Evolutionary conservation across 2,113 vertebrate species (phyloP), one percentile per base, ranked within the genome.

Genomic region (Thalassoma bifasciatum): DNA sequence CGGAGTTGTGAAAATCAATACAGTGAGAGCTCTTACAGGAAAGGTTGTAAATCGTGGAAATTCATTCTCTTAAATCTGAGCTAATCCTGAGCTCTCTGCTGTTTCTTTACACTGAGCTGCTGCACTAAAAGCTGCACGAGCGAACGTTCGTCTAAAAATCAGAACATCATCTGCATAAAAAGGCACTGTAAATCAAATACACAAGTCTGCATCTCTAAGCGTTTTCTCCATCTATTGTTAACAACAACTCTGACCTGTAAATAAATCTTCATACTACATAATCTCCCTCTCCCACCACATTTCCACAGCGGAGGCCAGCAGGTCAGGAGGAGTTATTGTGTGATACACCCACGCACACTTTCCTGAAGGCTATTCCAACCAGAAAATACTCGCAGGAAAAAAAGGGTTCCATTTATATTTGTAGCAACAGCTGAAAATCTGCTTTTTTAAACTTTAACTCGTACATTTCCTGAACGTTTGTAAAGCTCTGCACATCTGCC

Each of bases 1-100:
- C 71, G 79, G 65, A 65, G 77, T 53, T 75, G 66, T 53, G 74
- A 83, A 87, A 89, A 92, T 92, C 92, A 86, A 91, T 92, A 86
- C 71, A 61, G 79, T 24, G 82, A 85, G 78, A 85, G 79, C 84
- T 84, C 76, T 71, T 62, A 64, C 60, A 75, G 80, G 80, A 82
- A 73, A 82, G 78, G 72, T 54, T 86, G 77, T 86, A 83, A 89
- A 90, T 88, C 64, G 83, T 80, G 76, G 51, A 84, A 80, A 91
- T 91, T 77, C 26, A 73, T 82, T 86, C 66, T 54, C 72, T 70
- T 80, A 84, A 83, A 86, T 81, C 74, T 66, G 50, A 76, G 74
- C 73, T 52, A 60, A 89, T 64, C 59, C 78, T 46, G 54, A 68
- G 53, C 72, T 40, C 34, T 12, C 40, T 65, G 47, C 61, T 40